phyloP scores from a whole-genome alignment of 1,140 invertebrate genomes.

The Zaprionus gabonicus region DNA sequence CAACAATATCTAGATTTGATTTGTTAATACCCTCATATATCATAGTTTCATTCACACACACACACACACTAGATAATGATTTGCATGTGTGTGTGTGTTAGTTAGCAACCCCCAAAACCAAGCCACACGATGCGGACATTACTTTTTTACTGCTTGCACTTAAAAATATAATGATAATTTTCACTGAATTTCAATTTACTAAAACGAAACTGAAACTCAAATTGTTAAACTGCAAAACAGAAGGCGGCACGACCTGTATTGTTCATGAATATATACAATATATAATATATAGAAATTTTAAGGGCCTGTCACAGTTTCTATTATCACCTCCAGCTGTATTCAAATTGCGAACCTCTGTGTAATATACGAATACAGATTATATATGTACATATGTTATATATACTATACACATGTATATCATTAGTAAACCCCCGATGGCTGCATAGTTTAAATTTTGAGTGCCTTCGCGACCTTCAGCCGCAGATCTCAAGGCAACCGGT shows the following conservation, averaged over 20 bases:
- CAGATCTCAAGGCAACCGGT: neutral
- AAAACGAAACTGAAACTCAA: neutral
- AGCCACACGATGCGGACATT: neutral
- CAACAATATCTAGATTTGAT: neutral
- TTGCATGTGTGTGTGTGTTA: neutral
- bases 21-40: neutral
- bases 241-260: neutral
- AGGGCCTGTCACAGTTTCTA: neutral
- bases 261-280: neutral
- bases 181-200: neutral
- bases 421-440: neutral
- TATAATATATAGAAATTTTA: neutral
- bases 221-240: neutral
- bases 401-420: neutral
- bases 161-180: neutral
- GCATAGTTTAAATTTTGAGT: constrained; percentile 1
- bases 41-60: too few relatives aligned
- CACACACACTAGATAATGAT: neutral
- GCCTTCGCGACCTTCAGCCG: neutral
- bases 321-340: neutral
- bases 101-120: neutral
- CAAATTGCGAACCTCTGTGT: neutral
- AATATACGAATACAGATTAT: neutral
- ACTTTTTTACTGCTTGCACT: neutral
- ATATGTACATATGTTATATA: constrained; percentile 10